Evolutionary conservation across 2,888 invertebrate genomes (phyloP), one percentile per base, ranked within the genome.

Genomic region (Coenonympha arcania): DNA sequence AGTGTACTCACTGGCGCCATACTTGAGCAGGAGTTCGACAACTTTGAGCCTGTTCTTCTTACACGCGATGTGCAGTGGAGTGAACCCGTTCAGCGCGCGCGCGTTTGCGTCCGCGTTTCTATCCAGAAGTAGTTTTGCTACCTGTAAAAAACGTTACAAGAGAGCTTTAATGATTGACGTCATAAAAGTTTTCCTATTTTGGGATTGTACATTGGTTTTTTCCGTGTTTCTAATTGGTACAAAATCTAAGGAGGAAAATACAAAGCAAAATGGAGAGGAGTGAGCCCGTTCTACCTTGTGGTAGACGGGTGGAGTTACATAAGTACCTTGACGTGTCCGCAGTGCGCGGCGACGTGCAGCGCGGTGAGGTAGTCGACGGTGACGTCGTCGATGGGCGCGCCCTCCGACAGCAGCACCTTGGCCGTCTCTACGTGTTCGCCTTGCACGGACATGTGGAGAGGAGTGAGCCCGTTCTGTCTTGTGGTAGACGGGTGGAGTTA

Each of bases 391-490:
- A 99, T 98, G n/a, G 96, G 95, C 1, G 98, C 98, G 58, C 96
- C 95, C 76, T 98, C 95, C 62, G 95, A 91, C 8, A 99, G 89
- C 5, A 99, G 88, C 43, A 96, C 93, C 46, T 96, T 89, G 4
- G 98, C 98, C 52, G 97, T 96, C 79, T 98, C 97, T 59, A 98
- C 96, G 77, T 99, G 98, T 82, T 99, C 98, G 56, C 99, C 99
- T 83, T 99, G 98, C 44, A 97, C 95, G 53, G 98, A 95, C 98
- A 99, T 99, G 86, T 99, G 99, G 61, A 99, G 88, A 31, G 98
- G 97, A n/a, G 97, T 95, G 60, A 99, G 87, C 9, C 98, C 95
- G n/a, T n/a, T n/a, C n/a, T n/a, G n/a, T n/a, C n/a, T n/a, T n/a
- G n/a, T n/a, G n/a, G n/a, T n/a, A n/a, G n/a, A n/a, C n/a, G n/a